Evolutionary conservation across 2,113 vertebrate species (phyloP), one percentile per base, ranked within the genome.

Genomic region (Otocyon megalotis): DNA sequence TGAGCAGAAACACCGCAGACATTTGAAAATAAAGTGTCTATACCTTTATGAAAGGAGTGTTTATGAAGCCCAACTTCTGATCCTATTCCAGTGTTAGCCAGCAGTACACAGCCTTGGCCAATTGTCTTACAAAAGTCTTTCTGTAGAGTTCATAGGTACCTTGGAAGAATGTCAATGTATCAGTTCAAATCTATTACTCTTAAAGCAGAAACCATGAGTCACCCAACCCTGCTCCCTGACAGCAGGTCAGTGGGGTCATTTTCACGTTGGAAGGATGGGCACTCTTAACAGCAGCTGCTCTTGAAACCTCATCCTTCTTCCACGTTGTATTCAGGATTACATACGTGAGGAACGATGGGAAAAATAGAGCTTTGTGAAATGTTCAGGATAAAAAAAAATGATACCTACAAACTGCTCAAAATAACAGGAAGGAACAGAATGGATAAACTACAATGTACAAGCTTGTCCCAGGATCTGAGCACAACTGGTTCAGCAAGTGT

Each of bases 401-500:
- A 82, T 71, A 85, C 53, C 32, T 3, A 0, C 30, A 9, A 97
- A 96, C 85, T 71, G 14, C 56, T 63, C 43, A 43, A n/a, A 83
- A 92, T 17, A 96, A 24, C 5, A 19, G 77, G 86, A 81, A 93
- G 48, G 54, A 93, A 94, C 50, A 71, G 65, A 67, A 67, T 13
- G 82, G 63, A n/a, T 67, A 35, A 85, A 96, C 54, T 43, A 20
- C 67, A 96, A 50, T 37, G 5, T 43, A 53, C 50, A 88, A 76
- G 62, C 69, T 93, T 91, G 94, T 92, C 28, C 77, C 93, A 80
- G 83, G 62, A 26, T 65, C 95, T 84, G 97, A 92, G 32, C 32
- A 60, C 95, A 91, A 56, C 91, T 87, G 83, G 12, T 94, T 97
- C 93, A 84, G 76, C 95, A 88, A 97, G 92, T 96, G 95, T 96